A percentile compares a stretch with the other conserved stretches of the same genome.
phyloP scores from a whole-genome alignment of 1,140 invertebrate species.

The Mycetomoellerius zeteki region DNA sequence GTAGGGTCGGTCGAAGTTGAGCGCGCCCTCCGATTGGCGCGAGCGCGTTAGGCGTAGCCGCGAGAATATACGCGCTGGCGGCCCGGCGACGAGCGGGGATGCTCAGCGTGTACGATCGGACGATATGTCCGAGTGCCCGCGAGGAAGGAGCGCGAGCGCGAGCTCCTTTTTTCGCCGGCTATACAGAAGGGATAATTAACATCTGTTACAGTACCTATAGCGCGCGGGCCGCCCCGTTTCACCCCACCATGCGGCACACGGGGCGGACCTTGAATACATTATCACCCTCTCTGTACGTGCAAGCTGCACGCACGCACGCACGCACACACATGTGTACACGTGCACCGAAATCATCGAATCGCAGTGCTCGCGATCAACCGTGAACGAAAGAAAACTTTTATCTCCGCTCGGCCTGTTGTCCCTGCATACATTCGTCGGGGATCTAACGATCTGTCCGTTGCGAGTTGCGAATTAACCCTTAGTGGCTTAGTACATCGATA shows the following conservation, averaged over 20 bases:
- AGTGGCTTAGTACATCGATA: too few species aligned
- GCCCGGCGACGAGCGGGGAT: slow-evolving; percentile 62
- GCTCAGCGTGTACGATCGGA: slow-evolving; percentile 55
- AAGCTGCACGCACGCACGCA: slow-evolving; percentile 40
- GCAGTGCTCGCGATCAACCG: slow-evolving; percentile 65
- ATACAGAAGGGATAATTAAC: slow-evolving; percentile 86
- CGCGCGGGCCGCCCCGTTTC: slow-evolving; percentile 84
- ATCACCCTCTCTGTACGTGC: slow-evolving; percentile 82
- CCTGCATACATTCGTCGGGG: not conserved
- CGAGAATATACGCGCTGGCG: slow-evolving; percentile 51
- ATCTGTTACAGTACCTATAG: slow-evolving; percentile 85
- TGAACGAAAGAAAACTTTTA: slow-evolving; percentile 66
- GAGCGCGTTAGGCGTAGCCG: slow-evolving; percentile 66
- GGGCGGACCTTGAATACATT: slow-evolving; percentile 87
- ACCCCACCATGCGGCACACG: slow-evolving; percentile 81
- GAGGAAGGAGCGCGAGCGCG: slow-evolving; percentile 62
- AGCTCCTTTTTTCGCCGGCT: slow-evolving; percentile 78
- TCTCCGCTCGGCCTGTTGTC: slow-evolving; percentile 9
- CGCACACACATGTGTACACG: not conserved
- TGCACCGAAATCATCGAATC: slow-evolving; percentile 64
- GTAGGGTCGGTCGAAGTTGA: slow-evolving; percentile 66
- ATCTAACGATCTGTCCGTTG: not conserved
- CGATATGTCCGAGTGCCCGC: slow-evolving; percentile 69
- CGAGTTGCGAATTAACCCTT: slow-evolving; percentile 12
- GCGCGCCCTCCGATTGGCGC: slow-evolving; percentile 70